These are phyloP conservation scores for Drosophila paramelanica DNA, from an alignment of 2,888 invertebrate genomes.

Conservation along the genomic window DNA sequence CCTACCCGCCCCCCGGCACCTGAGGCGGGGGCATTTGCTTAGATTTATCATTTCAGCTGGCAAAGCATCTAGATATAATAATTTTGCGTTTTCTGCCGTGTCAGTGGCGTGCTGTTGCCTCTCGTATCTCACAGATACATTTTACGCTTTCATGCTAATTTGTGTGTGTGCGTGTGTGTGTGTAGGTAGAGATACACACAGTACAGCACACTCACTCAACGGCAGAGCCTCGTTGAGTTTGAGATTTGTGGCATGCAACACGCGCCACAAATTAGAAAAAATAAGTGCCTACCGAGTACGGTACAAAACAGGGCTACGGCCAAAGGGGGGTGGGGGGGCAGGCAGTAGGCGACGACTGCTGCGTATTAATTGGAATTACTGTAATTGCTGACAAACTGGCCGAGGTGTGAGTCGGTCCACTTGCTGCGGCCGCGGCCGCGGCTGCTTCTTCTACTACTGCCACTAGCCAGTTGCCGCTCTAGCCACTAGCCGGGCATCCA, in stretches of 20 bases:
- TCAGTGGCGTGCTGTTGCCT: slow-evolving; percentile 30
- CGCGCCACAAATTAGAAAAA: slow-evolving; percentile 83
- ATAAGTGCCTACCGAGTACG: slow-evolving; percentile 48
- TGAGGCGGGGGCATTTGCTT: slow-evolving; percentile 43
- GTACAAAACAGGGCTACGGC: not conserved
- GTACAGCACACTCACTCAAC: slow-evolving; percentile 10
- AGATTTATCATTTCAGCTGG: slow-evolving; percentile 72
- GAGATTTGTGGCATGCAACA: slow-evolving; percentile 82
- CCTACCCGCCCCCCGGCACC: not conserved
- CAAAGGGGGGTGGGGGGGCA: not conserved
- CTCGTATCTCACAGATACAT: slow-evolving; percentile 47
- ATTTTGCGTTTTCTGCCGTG: slow-evolving; percentile 51
- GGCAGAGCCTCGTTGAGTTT: slow-evolving; percentile 48
- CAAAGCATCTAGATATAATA: slow-evolving; percentile 60
- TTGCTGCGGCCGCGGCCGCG: slow-evolving; percentile 5
- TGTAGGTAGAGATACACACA: slow-evolving; percentile 31
- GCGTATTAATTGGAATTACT: slow-evolving; percentile 77
- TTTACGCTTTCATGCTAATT: slow-evolving; percentile 63
- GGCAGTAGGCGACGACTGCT: slow-evolving; percentile 41
- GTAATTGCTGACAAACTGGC: slow-evolving; percentile 63
- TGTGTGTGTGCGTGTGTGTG: slow-evolving; percentile 29
- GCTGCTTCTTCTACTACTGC: not conserved
- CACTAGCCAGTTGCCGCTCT: not conserved
- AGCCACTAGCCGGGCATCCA: slow-evolving; percentile 7
- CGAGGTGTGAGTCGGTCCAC: slow-evolving; percentile 57